Evolutionary conservation across 2,797 vertebrate genomes (phyloP), one percentile per base, ranked within the genome.

Genomic region (Mionectes olivaceus): DNA sequence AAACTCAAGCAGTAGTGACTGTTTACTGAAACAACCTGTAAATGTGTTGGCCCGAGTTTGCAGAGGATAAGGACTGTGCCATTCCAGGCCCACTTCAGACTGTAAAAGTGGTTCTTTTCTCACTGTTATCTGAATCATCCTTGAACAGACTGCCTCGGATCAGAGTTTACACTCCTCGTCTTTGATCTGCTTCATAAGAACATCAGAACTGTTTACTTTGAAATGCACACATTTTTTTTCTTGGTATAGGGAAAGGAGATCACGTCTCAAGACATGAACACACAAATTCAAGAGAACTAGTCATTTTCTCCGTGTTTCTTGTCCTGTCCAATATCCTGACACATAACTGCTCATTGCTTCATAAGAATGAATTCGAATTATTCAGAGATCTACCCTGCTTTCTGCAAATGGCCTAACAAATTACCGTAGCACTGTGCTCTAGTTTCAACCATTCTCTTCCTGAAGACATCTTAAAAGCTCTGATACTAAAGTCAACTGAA

Each of bases 111-210:
- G 63, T 65, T 90, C 76, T 92, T 91, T 91, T 94, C 92, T 92
- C 92, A 83, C 88, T 41, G 79, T 96, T 93, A 93, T 96, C 96
- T 77, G 90, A 90, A 91, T 70, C 89, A 89, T 89, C 67, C 86
- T 53, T 52, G 69, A 89, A 56, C 87, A 96, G 76, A 69, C 75
- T 90, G 67, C 85, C 84, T 94, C 95, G 61, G 85, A 93, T 83
- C 92, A 70, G 47, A 89, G 64, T 83, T 91, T 93, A 90, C 89
- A 32, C 83, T 90, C 75, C 43, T 81, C 14, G 43, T 73, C 96
- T 97, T 97, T 97, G 96, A 97, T 97, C 96, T 94, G 5, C 82
- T 93, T 94, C 84, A 91, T 96, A 94, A 93, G 94, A 96, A 90
- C 90, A 93, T 93, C 83, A 94, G 55, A 81, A 95, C 50, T 76